phyloP scores from a whole-genome alignment of 2,888 invertebrate genomes.

The Yponomeuta malinellus region DNA sequence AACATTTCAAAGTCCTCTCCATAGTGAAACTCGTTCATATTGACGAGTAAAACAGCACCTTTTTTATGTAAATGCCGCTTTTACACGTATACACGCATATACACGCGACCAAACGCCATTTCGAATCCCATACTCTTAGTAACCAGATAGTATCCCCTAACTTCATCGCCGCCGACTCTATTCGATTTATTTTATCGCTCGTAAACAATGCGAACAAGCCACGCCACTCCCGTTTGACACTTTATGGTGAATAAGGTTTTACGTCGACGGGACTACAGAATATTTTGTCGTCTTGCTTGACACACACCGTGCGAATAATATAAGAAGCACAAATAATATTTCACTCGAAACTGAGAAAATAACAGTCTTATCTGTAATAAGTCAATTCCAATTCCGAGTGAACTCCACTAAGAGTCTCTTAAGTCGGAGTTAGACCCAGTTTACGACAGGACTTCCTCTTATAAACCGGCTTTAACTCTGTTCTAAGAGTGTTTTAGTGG shows the following conservation, averaged over 20 bases:
- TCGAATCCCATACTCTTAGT: neutral
- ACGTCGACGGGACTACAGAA: slow-evolving; percentile 30
- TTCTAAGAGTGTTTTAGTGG: no score
- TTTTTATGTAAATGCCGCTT: no score
- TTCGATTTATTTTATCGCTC: slow-evolving; percentile 71
- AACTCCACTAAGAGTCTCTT: no score
- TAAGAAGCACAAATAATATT: neutral
- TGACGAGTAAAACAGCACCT: no score
- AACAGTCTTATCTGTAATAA: no score
- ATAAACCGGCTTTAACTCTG: no score
- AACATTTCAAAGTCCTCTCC: no score
- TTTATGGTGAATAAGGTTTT: slow-evolving; percentile 63
- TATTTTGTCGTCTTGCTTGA: neutral
- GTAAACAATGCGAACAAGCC: slow-evolving; percentile 64
- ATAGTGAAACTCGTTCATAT: no score
- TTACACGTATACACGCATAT: no score
- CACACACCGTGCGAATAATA: neutral
- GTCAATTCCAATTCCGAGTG: no score
- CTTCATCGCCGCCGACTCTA: slow-evolving; percentile 42
- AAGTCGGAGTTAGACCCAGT: no score
- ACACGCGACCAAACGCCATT: neutral
- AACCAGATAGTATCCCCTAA: neutral
- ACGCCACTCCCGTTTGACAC: slow-evolving; percentile 56
- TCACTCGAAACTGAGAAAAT: neutral
- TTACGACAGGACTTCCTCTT: no score